Base-by-base conservation (phyloP, 2,113 vertebrate species). In the Poeciliopsis retropinna region DNA sequence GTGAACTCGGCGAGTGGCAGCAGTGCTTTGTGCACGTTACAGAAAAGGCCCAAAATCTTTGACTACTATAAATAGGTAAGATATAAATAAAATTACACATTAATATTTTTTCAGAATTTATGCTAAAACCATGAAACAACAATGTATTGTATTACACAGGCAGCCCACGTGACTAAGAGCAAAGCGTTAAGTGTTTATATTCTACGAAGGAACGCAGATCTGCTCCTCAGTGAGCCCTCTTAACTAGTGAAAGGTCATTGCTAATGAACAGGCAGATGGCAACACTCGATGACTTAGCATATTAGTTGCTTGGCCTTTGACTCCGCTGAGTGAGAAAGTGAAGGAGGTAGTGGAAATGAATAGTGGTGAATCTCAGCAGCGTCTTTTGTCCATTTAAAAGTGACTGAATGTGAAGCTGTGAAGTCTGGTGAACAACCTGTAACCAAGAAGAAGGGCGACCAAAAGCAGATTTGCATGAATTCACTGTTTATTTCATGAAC, bases 231-330 rank as follows among this genome's bases (percentile, higher is more conserved):
- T 79, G 82, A 80, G 72, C 78, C 78, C 67, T 76, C 75, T 87
- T 80, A 71, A 79, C 73, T n/a, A 44, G 54, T 1, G 7, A 76
- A 79, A 88, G 81, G 81, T 86, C 84, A 64, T 27, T 1, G 0
- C 70, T 91, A 84, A 89, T 89, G 77, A 89, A 80, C 68, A 77
- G 77, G 79, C 78, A 73, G 77, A 80, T 86, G 85, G 80, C 64
- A 29, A 72, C 75, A 72, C 81, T 85, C 80, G 54, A 82, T 76
- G 79, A 90, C 83, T 83, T 80, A 28, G 85, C 73, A 67, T 72
- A 82, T 78, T 69, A 87, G 75, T 85, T 81, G 74, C 81, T 79
- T 84, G 80, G 73, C 81, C 72, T 83, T 64, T 76, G 83, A 86
- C 81, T 79, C 54, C 70, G 34, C 68, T 65, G 75, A 60, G 82